Evolutionary conservation across 2,797 vertebrate species (phyloP), one percentile per base, ranked within the genome.

Genomic region (Oophaga sylvatica): DNA sequence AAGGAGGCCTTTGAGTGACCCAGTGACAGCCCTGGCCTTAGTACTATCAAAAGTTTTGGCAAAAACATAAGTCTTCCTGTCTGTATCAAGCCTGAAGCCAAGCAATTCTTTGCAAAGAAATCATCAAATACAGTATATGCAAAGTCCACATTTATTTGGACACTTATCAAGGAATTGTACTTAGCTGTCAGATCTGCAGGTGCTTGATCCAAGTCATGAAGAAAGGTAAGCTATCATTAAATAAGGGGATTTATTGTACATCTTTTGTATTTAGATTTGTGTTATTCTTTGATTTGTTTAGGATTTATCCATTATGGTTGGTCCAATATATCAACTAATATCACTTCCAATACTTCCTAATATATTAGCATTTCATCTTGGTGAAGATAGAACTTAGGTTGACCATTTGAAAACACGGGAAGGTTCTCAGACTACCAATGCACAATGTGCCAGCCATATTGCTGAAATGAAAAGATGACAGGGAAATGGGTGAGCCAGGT

Each of bases 1-100:
- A 75, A 22, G 53, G 71, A 75, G 3, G 41, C 48, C 71, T 53
- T 75, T 75, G 20, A 75, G 71, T n/a, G 45, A 75, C 71, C 41
- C 71, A 75, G 71, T 75, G 0, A n/a, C 41, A 75, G 71, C 48
- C 45, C 31, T 53, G 71, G 41, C 41, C 41, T 75, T 48, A 48
- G 19, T 48, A 13, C 71, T 20, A 53, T 48, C 4, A n/a, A 53
- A 75, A 75, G 71, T 1, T n/a, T n/a, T 75, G 45, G 20, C 71
- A 75, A 48, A 53, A 75, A 11, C 12, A 75, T 75, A 41, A 75
- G 41, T 75, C 71, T 75, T 75, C 41, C 45, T 48, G 35, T 73
- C 31, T 71, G 31, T 41, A 71, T 41, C 31, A 16, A 31, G 15
- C 31, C 9, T 8, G 41, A 7, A 45, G 45, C 70, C 29, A 20